Conservation (phyloP, 2,113 vertebrate genomes). For the Hippocampus zosterae region DNA sequence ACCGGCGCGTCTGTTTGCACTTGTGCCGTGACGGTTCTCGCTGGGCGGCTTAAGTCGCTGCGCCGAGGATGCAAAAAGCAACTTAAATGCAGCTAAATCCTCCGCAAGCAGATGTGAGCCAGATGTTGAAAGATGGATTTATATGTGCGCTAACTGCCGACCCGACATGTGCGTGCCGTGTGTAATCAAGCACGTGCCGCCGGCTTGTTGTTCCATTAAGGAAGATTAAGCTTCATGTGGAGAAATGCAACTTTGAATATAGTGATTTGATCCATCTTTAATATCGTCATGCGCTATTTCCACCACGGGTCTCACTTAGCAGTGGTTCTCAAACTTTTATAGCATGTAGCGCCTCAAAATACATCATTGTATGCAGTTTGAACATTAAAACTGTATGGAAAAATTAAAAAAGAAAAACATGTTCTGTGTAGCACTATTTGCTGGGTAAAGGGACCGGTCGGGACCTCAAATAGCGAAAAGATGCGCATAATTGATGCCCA, state of each 20-base stretch:
- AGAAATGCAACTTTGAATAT: conserved; percentile 12
- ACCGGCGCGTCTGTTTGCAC: background rate
- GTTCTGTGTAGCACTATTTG: no score
- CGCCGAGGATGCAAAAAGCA: conserved; percentile 58
- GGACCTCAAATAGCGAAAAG: no score
- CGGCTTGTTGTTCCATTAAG: conserved; percentile 47
- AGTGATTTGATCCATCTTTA: background rate
- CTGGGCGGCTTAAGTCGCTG: conserved; percentile 57
- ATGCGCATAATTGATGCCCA: no score
- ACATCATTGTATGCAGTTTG: no score
- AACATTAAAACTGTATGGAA: no score
- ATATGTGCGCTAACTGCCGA: conserved; percentile 29
- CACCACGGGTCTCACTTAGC: background rate
- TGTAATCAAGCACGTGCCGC: conserved; percentile 54
- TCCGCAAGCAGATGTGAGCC: conserved; percentile 69
- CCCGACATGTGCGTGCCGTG: conserved; percentile 33
- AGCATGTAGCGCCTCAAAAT: no score
- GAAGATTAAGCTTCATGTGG: conserved; percentile 48
- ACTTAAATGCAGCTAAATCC: conserved; percentile 70
- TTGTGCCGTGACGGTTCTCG: conserved; percentile 43
- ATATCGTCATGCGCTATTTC: background rate
- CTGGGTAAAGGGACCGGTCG: no score
- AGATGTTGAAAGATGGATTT: conserved; percentile 68
- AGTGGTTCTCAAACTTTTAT: no score
- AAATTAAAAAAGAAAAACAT: no score